Evolutionary conservation across 2,888 invertebrate genomes (phyloP).

Genomic region (Eristalis arbustorum): DNA sequence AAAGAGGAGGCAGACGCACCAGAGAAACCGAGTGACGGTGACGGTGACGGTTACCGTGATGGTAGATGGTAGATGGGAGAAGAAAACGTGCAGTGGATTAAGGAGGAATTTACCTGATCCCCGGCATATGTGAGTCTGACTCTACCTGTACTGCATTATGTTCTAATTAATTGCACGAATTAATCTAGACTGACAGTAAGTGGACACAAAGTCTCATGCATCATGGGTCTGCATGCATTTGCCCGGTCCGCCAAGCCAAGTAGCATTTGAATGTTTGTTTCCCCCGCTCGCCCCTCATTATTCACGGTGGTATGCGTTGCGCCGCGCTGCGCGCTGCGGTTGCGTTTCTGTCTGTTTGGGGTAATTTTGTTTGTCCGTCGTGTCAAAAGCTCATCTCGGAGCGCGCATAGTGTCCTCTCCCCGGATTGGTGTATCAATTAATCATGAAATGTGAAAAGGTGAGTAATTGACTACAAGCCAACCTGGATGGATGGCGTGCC

Average conservation of each 20-base stretch:
- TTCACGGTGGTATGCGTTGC: background rate
- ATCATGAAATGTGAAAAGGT: slow-evolving; percentile 66
- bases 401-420: slow-evolving; percentile 60
- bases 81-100: slow-evolving; percentile 48
- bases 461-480: slow-evolving; percentile 69
- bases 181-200: slow-evolving; percentile 70
- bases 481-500: slow-evolving; percentile 63
- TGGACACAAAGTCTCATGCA: slow-evolving; percentile 70
- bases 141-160: slow-evolving; percentile 55
- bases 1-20: background rate
- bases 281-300: background rate
- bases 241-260: slow-evolving; percentile 1
- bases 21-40: background rate
- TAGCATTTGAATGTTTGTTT: slow-evolving; percentile 45
- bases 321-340: background rate
- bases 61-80: background rate
- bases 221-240: slow-evolving; percentile 29
- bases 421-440: slow-evolving; percentile 53
- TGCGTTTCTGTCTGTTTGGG: slow-evolving; percentile 3
- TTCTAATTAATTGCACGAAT: slow-evolving; percentile 70
- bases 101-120: slow-evolving; percentile 68
- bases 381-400: slow-evolving; percentile 54
- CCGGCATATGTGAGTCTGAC: slow-evolving; percentile 16
- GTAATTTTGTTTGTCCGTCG: slow-evolving; percentile 22
- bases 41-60: background rate